Evolutionary conservation across 92 coral and sea anemone species (phyloP), one percentile per base, ranked within the genome.

Genomic region (Zoanthus sociatus): DNA sequence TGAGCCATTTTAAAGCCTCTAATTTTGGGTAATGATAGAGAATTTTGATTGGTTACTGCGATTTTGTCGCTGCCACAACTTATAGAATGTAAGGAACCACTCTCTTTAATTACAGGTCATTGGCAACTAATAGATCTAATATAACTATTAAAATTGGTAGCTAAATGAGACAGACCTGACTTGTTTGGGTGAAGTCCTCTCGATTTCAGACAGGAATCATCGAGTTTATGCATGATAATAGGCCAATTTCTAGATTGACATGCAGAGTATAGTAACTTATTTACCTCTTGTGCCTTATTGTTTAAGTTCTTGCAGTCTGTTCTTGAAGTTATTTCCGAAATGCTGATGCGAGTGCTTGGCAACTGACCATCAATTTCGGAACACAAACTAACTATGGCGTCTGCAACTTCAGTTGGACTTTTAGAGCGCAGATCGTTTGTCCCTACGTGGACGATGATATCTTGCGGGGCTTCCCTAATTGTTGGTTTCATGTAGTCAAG

Each of bases 401-500:
- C 89, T 15, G 89, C 86, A 30, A 86, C 66, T 5, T 44, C 89
- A 54, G 30, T 21, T 42, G 89, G 46, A 12, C 60, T 16, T 47
- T 86, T 72, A 8, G 37, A 30, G 4, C 45, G 31, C 17, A 88
- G 78, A 51, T 88, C 58, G 68, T 89, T 89, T 17, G 83, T 89
- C 14, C 89, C 87, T 7, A 45, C 64, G 72, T 86, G 92, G 11
- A 89, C 15, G n/a, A 76, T 61, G 47, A 83, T 45, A 61, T 73
- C 47, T 15, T 89, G 68, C 9, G 85, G 92, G 60, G 63, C 84
- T 50, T 30, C 9, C 3, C 33, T 26, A 14, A 84, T 13, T 3
- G 7, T 74, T 47, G 92, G 92, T 16, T 89, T 89, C 15, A 89
- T 58, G 67, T 89, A 63, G 47, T 89, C 48, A 18, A 7, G 14